Conservation (phyloP, 2,113 vertebrate species). For the Todiramphus saurophagus region DNA sequence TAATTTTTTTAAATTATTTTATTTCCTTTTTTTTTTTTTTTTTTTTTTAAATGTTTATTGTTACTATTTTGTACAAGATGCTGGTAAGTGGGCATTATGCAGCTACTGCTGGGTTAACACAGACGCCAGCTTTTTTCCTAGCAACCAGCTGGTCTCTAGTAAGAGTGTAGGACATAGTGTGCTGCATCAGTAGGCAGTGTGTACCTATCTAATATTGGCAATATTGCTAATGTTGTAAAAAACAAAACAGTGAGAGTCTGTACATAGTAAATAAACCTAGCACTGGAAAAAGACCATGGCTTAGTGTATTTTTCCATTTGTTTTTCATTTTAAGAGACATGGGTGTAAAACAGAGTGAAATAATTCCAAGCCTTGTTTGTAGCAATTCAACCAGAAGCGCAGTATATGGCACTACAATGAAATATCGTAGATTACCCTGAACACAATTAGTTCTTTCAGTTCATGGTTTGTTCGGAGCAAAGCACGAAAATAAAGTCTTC, state of each 20-base stretch:
- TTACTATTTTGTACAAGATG: constrained; percentile 71
- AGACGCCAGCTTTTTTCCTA: constrained; percentile 61
- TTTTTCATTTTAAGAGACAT: constrained; percentile 72
- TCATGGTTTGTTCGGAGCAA: constrained; percentile 74
- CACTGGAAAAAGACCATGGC: constrained; percentile 74
- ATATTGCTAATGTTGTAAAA: constrained; percentile 81
- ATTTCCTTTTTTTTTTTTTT: neutral
- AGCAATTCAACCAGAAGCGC: constrained; percentile 74
- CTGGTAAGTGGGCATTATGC: constrained; percentile 80
- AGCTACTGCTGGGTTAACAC: constrained; percentile 76
- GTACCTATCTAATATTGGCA: constrained; percentile 73
- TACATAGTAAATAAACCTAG: constrained; percentile 70
- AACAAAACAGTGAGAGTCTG: constrained; percentile 70
- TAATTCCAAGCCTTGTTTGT: constrained; percentile 75
- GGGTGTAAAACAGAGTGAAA: constrained; percentile 68
- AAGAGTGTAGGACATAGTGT: constrained; percentile 64
- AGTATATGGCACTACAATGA: constrained; percentile 73
- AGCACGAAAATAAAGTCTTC: constrained; percentile 76
- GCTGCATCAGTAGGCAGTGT: constrained; percentile 82
- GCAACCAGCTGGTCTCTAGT: constrained; percentile 70
- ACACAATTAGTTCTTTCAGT: constrained; percentile 72
- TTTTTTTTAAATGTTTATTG: neutral
- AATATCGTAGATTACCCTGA: constrained; percentile 73
- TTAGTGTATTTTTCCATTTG: constrained; percentile 69
- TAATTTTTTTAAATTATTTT: neutral